Conservation (phyloP, 2,113 vertebrate species). For the Zosterops pallidus region DNA sequence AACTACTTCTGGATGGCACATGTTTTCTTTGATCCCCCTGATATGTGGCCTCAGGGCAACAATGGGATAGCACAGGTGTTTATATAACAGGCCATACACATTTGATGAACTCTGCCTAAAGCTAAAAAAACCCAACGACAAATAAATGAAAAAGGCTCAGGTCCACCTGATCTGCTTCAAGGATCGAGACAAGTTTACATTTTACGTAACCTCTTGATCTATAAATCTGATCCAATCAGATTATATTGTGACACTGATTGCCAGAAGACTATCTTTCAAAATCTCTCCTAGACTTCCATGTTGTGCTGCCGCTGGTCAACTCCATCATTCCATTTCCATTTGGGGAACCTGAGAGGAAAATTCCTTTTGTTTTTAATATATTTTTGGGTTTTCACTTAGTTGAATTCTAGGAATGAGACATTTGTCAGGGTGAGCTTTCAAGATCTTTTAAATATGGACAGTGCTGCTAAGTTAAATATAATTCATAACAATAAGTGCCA, state of each 20-base stretch:
- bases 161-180: not conserved
- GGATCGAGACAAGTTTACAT: not conserved
- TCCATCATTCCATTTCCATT: not conserved
- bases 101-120: not conserved
- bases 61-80: not conserved
- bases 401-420: not conserved
- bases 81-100: not conserved
- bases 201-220: not conserved
- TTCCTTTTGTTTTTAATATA: not conserved
- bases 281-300: not conserved
- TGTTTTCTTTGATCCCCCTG: not conserved
- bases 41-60: not conserved
- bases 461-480: not conserved
- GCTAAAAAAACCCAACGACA: not conserved
- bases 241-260: not conserved
- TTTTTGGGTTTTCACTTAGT: not conserved
- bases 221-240: not conserved
- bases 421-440: not conserved
- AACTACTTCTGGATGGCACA: not conserved
- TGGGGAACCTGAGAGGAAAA: not conserved
- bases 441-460: not conserved
- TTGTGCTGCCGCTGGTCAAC: not conserved
- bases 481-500: not conserved
- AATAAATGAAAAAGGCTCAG: not conserved
- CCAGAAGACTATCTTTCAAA: not conserved